Percentiles rank a stretch among this genome's conserved stretches.
phyloP scores from a whole-genome alignment of 2,888 invertebrate genomes.

The Caenorhabditis sp. region DNA sequence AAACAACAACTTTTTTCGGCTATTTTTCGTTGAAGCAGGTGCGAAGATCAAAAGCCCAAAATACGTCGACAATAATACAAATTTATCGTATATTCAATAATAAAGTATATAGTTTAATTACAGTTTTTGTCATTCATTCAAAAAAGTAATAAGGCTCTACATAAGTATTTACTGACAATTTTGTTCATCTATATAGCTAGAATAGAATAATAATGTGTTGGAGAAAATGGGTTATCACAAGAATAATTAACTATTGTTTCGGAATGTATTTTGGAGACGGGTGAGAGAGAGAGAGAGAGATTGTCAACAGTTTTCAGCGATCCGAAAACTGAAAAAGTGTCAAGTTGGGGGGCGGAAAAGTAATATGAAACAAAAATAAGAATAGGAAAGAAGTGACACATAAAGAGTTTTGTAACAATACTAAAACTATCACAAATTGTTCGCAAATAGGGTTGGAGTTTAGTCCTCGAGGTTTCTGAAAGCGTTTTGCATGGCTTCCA shows the following conservation, averaged over 20 bases:
- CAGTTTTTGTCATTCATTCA: background rate
- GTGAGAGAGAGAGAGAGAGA: background rate
- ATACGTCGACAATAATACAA: background rate
- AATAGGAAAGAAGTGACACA: slow-evolving; percentile 2
- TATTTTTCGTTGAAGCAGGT: too few relatives aligned
- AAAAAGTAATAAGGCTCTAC: slow-evolving; percentile 1
- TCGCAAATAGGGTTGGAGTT: background rate
- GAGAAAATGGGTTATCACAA: background rate
- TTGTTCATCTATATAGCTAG: background rate
- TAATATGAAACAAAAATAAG: background rate
- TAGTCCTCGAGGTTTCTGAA: slow-evolving; percentile 79
- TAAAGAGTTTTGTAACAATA: slow-evolving; percentile 6
- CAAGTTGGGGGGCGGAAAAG: background rate
- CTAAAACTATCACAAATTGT: slow-evolving; percentile 9
- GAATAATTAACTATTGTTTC: background rate
- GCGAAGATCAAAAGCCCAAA: background rate
- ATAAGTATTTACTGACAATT: background rate
- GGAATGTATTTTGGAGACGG: slow-evolving; percentile 3
- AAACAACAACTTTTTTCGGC: too few relatives aligned
- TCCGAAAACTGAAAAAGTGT: background rate
- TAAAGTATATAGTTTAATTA: background rate
- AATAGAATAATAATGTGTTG: background rate
- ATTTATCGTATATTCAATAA: background rate
- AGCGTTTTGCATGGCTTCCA: slow-evolving; percentile 94
- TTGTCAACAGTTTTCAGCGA: background rate